A percentile compares a stretch with the other conserved stretches of the same genome.
Conservation (phyloP, 2,888 invertebrate genomes). For the Plebejus anna region DNA sequence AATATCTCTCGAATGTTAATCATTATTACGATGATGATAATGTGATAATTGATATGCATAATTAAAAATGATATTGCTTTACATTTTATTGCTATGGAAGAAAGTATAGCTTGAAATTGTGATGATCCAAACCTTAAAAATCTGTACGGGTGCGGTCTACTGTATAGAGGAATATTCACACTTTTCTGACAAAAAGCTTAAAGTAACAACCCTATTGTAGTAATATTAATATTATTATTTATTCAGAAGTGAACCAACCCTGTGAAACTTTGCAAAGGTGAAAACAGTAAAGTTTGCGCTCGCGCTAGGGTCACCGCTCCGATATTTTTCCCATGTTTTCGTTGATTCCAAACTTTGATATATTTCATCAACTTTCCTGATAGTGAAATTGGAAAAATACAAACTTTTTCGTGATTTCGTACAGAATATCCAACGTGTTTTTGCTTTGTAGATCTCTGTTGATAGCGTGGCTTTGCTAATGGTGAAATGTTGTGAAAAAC, state of each 20-base stretch:
- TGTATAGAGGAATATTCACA: neutral
- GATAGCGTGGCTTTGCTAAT: neutral
- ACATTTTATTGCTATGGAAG: neutral
- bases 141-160: too few species aligned
- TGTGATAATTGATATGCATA: neutral
- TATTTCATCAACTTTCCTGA: slow-evolving; percentile 24
- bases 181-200: neutral
- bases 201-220: neutral
- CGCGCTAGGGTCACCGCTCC: slow-evolving; percentile 37
- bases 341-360: slow-evolving; percentile 36
- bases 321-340: slow-evolving; percentile 37
- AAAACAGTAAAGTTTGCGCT: slow-evolving; percentile 47
- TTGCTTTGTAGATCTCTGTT: neutral
- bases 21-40: neutral
- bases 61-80: too few species aligned
- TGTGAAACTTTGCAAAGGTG: slow-evolving; percentile 29
- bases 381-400: slow-evolving; percentile 21
- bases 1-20: neutral
- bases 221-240: too few species aligned
- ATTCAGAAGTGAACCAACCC: slow-evolving; percentile 30
- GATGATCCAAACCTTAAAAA: neutral
- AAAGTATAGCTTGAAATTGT: neutral
- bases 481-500: neutral
- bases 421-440: neutral
- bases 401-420: slow-evolving; percentile 18